Conservation (phyloP, 2,113 vertebrate genomes). For the Ardeotis arabs region DNA sequence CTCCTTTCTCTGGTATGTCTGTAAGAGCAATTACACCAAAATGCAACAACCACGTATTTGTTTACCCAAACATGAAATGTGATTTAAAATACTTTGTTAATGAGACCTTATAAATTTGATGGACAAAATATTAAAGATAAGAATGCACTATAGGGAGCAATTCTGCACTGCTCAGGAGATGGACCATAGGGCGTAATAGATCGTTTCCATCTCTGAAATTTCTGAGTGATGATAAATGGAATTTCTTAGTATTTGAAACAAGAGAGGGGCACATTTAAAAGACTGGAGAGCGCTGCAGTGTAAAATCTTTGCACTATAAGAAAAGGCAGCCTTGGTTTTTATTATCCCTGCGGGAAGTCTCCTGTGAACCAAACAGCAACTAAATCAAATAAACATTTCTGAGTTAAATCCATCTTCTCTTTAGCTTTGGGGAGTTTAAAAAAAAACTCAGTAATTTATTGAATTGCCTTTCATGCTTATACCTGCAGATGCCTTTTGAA, state of each 20-base stretch:
- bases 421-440: constrained; percentile 22
- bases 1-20: background rate
- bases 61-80: background rate
- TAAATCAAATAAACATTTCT: constrained; percentile 65
- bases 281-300: background rate
- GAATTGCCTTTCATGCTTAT: constrained; percentile 9
- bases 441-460: background rate
- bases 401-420: constrained; percentile 58
- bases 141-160: background rate
- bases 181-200: constrained; percentile 18
- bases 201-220: constrained; percentile 43
- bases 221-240: constrained; percentile 56
- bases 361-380: constrained; percentile 51
- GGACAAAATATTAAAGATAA: constrained; percentile 1
- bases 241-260: constrained; percentile 61
- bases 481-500: constrained; percentile 52
- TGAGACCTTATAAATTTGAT: constrained; percentile 7
- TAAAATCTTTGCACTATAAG: constrained; percentile 54
- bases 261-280: constrained; percentile 32
- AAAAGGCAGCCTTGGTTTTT: constrained; percentile 60
- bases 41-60: background rate
- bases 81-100: background rate
- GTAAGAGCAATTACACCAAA: background rate
- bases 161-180: background rate
- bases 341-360: constrained; percentile 41